These are phyloP conservation scores for Calliphora vomitoria DNA, from an alignment of 2,888 invertebrate species.

Conservation along the genomic window DNA sequence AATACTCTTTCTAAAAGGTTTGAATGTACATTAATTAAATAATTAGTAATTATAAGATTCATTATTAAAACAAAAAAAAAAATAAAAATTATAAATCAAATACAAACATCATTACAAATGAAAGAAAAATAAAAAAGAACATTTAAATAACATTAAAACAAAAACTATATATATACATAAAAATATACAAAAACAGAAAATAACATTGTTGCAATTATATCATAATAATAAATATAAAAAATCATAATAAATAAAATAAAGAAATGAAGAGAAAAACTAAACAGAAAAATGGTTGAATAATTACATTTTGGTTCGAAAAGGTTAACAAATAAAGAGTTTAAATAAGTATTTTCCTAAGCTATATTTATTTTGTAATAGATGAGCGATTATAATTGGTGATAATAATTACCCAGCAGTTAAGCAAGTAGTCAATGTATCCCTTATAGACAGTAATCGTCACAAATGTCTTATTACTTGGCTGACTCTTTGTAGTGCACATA, in stretches of 20 bases:
- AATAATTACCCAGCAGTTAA: too few species aligned
- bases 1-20: constrained; percentile 2
- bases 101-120: constrained; percentile 4
- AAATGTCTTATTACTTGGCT: too few species aligned
- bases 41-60: constrained; percentile 5
- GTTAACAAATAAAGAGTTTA: too few species aligned
- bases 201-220: constrained; percentile 59
- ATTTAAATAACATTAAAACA: constrained; percentile 5
- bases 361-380: too few species aligned
- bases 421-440: too few species aligned
- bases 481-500: too few species aligned
- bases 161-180: constrained; percentile 43
- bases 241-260: constrained; percentile 38
- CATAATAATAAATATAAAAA: constrained; percentile 32
- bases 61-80: not conserved
- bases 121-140: not conserved
- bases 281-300: not conserved
- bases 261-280: constrained; percentile 2
- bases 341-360: too few species aligned
- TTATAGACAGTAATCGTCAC: too few species aligned
- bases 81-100: not conserved
- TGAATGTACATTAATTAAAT: constrained; percentile 10
- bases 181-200: constrained; percentile 33
- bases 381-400: too few species aligned
- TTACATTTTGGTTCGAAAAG: too few species aligned